A percentile compares a stretch with the other conserved stretches of the same genome.
Conservation (phyloP, 2,797 vertebrate genomes). For the Mionectes olivaceus region DNA sequence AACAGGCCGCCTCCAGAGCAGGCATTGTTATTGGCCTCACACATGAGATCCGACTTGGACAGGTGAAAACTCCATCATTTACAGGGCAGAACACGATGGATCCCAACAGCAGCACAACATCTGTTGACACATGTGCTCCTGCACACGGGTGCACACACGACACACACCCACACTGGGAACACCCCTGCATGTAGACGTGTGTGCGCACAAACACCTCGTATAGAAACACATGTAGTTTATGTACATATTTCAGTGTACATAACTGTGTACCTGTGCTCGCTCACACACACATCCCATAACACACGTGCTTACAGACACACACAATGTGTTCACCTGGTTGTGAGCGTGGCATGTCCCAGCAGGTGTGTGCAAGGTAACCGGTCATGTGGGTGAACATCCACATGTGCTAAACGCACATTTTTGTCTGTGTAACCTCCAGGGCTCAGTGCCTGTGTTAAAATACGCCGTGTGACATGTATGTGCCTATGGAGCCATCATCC, state of each 20-base stretch:
- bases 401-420: accelerated
- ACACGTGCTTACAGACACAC: accelerated
- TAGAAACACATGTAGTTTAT: accelerated
- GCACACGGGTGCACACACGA: accelerated
- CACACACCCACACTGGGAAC: accelerated
- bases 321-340: accelerated
- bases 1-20: accelerated
- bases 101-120: neutral
- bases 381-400: accelerated
- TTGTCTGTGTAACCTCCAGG: accelerated
- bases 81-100: accelerated
- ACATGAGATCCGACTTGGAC: neutral
- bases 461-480: accelerated
- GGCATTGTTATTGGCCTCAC: accelerated
- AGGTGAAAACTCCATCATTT: neutral
- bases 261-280: accelerated
- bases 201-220: accelerated
- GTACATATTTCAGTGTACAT: accelerated
- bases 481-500: neutral
- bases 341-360: neutral
- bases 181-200: accelerated
- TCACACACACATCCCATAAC: accelerated
- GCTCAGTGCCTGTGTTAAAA: accelerated
- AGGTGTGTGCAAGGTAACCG: neutral
- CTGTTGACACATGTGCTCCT: accelerated